Conservation (phyloP, 2,797 vertebrate genomes). For the Muscicapa comitata region DNA sequence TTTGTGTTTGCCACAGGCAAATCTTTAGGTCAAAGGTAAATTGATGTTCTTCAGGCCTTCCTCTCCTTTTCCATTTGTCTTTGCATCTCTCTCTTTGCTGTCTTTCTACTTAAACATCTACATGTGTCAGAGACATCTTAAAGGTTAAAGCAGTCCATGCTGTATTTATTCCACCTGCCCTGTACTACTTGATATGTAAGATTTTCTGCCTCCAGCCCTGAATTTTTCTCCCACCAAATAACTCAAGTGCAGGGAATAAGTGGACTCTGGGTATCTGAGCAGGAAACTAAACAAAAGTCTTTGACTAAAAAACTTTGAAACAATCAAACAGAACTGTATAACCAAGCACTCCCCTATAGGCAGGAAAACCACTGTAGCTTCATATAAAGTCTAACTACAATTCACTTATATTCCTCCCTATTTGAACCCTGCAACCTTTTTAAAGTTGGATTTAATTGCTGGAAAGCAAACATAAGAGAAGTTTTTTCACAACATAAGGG, state of each 20-base stretch:
- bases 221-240: not conserved
- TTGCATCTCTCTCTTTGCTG: not conserved
- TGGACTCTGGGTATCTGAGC: not conserved
- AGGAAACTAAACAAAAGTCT: not conserved
- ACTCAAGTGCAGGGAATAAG: not conserved
- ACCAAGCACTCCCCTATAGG: not conserved
- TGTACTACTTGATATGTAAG: not conserved
- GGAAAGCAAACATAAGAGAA: not conserved
- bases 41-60: not conserved
- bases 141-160: not conserved
- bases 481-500: not conserved
- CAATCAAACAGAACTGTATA: not conserved
- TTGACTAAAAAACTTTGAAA: not conserved
- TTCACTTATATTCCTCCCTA: not conserved
- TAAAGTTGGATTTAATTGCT: slow-evolving; percentile 9
- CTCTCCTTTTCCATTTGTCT: not conserved
- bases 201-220: not conserved
- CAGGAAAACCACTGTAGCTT: not conserved
- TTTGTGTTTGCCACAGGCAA: not conserved
- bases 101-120: not conserved
- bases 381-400: not conserved
- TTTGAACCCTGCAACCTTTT: not conserved
- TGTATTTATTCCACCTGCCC: not conserved
- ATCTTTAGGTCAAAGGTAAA: not conserved
- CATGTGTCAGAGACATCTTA: not conserved